Evolutionary conservation across 2,797 vertebrate species (phyloP).

Genomic region (Falco peregrinus): DNA sequence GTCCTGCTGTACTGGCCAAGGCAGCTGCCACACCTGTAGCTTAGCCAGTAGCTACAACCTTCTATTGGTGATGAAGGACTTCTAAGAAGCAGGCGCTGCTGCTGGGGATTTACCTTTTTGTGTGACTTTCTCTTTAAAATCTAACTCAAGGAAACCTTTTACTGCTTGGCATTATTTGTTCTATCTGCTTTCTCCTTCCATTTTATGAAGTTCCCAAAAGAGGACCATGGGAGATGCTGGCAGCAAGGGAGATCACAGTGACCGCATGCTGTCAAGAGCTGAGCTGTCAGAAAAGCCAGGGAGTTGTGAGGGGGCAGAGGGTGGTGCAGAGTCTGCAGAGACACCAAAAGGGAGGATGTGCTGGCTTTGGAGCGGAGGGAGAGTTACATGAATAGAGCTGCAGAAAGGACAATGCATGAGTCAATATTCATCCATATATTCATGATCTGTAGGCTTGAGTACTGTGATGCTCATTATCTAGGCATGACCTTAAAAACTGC

Average conservation of each 20-base stretch:
- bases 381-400: background rate
- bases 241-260: background rate
- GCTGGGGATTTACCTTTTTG: background rate
- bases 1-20: background rate
- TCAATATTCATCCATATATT: constrained; percentile 66
- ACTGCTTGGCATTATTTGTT: too few species aligned
- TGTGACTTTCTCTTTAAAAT: background rate
- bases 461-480: constrained; percentile 60
- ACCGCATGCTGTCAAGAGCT: background rate
- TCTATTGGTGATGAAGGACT: background rate
- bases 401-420: background rate
- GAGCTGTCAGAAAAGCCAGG: background rate
- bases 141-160: too few species aligned
- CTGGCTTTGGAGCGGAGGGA: background rate
- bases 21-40: background rate
- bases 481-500: constrained; percentile 68
- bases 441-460: constrained; percentile 41
- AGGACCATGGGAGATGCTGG: background rate
- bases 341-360: too few species aligned
- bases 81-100: background rate
- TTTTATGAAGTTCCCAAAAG: background rate
- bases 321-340: background rate
- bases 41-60: background rate
- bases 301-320: background rate
- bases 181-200: background rate